Evolutionary conservation across 2,797 vertebrate species (phyloP).

Genomic region (Sebastes melanostomus): DNA sequence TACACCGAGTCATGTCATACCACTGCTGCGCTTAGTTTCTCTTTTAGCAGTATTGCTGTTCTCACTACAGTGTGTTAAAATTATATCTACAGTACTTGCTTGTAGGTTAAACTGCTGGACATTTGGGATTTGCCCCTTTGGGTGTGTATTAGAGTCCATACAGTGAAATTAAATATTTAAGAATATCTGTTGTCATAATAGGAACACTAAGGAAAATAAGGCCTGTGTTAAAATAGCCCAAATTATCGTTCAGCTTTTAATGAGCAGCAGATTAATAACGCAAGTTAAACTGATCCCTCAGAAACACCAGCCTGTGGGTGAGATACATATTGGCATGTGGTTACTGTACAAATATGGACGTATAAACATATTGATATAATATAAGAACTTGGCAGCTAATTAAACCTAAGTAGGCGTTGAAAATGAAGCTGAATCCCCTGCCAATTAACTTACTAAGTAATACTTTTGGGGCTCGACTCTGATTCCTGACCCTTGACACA

Average conservation of each 20-base stretch:
- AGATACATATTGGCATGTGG: not conserved
- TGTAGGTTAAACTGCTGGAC: not conserved
- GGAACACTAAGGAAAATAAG: not conserved
- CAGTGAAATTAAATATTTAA: conserved; percentile 9
- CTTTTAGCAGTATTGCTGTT: not conserved
- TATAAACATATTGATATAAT: not conserved
- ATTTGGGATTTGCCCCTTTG: not conserved
- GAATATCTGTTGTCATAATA: not conserved
- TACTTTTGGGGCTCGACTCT: conserved; percentile 13
- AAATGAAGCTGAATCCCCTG: conserved; percentile 5
- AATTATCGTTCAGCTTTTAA: not conserved
- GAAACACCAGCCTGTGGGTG: not conserved
- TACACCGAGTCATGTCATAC: not conserved
- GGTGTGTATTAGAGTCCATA: not conserved
- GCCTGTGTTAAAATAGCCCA: not conserved
- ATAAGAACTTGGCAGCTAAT: conserved; percentile 16
- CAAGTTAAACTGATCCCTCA: not conserved
- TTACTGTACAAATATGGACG: not conserved
- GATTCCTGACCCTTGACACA: conserved; percentile 10
- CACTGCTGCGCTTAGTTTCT: not conserved
- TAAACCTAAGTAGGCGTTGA: conserved; percentile 12
- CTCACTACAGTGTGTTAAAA: not conserved
- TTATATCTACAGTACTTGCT: not conserved
- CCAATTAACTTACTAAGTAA: conserved; percentile 37
- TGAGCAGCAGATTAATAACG: not conserved